Evolutionary conservation across 2,888 invertebrate genomes (phyloP).

Genomic region (Himalopsyche tibetana): DNA sequence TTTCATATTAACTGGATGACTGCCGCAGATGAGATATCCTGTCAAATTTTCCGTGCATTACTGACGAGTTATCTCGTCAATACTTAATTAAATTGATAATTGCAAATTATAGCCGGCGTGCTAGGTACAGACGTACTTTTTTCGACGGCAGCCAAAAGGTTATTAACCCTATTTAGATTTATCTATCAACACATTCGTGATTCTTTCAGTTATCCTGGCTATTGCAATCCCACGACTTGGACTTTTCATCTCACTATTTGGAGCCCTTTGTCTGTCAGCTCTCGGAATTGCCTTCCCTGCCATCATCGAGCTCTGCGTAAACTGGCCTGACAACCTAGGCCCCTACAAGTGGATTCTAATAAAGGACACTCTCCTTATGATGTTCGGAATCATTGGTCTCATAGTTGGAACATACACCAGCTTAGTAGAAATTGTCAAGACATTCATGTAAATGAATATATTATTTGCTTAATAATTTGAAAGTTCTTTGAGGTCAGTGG

Average conservation of each 20-base stretch:
- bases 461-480: no score
- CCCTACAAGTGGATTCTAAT: slow-evolving; percentile 72
- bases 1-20: no score
- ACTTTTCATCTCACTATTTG: slow-evolving; percentile 86
- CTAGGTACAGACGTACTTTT: no score
- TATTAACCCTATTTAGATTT: no score
- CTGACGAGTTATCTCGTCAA: no score
- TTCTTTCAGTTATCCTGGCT: slow-evolving; percentile 83
- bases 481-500: not conserved
- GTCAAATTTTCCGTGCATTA: no score
- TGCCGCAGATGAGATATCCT: no score
- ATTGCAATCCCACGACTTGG: slow-evolving; percentile 83
- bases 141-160: no score
- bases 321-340: slow-evolving; percentile 80
- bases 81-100: no score
- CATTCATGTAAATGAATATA: slow-evolving; percentile 65
- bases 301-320: slow-evolving; percentile 84
- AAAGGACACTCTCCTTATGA: slow-evolving; percentile 80
- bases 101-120: no score
- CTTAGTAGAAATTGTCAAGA: slow-evolving; percentile 77
- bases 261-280: slow-evolving; percentile 84
- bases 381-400: slow-evolving; percentile 82
- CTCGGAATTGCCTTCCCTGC: slow-evolving; percentile 86
- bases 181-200: no score
- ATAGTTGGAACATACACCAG: slow-evolving; percentile 84